These are phyloP conservation scores for Cavia porcellus DNA, from an alignment of 2,113 vertebrate genomes.

Conservation along the genomic window DNA sequence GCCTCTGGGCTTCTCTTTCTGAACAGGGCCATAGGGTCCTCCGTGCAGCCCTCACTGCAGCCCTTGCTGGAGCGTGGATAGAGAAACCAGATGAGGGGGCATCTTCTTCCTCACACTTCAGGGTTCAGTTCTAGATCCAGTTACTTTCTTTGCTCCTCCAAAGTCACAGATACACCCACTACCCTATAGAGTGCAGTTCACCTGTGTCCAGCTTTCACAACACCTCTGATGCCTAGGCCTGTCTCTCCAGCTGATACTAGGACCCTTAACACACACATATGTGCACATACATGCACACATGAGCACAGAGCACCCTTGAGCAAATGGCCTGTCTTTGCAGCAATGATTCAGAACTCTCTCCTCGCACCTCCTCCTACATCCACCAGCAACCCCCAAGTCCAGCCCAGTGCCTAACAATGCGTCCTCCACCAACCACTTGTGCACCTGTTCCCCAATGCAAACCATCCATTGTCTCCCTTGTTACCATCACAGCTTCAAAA, in stretches of 20 bases:
- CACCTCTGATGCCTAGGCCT: neutral
- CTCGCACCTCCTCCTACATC: neutral
- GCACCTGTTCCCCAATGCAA: too few relatives aligned
- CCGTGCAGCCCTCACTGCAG: neutral
- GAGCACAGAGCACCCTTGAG: neutral
- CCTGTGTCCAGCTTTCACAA: neutral
- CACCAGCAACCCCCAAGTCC: neutral
- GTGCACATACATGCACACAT: too few relatives aligned
- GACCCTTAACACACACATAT: neutral
- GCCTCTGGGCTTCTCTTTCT: neutral
- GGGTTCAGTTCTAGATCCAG: neutral
- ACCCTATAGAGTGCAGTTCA: neutral
- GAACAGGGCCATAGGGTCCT: fast-evolving
- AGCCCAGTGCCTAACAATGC: neutral
- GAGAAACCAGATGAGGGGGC: neutral
- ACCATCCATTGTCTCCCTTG: neutral
- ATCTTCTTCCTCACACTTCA: neutral
- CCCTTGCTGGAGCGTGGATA: neutral
- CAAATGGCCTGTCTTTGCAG: neutral
- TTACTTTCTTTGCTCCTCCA: neutral
- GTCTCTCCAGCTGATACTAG: neutral
- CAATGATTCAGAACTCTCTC: neutral
- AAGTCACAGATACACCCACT: neutral
- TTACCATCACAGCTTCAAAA: fast-evolving
- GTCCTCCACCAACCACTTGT: neutral